Percentiles rank a stretch among this genome's conserved stretches.
Conservation (phyloP, 2,113 vertebrate genomes). For the Prinia subflava region DNA sequence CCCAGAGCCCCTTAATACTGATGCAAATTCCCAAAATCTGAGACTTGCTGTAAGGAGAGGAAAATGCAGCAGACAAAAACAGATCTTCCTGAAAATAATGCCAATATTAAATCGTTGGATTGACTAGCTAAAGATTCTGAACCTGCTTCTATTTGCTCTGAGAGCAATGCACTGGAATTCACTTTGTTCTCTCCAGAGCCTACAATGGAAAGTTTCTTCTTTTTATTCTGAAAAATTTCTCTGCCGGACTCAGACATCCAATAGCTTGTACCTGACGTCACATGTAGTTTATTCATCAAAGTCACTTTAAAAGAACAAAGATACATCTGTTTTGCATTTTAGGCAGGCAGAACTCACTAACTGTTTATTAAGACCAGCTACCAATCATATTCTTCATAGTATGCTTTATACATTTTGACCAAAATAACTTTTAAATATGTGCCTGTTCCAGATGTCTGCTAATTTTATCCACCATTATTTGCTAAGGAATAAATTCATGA, state of each 20-base stretch:
- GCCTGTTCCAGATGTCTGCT: slow-evolving; percentile 79
- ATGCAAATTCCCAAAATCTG: slow-evolving; percentile 35
- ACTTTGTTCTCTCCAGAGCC: slow-evolving; percentile 76
- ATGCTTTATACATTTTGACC: slow-evolving; percentile 75
- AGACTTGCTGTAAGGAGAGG: slow-evolving; percentile 41
- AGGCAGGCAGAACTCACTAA: slow-evolving; percentile 77
- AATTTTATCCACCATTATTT: slow-evolving; percentile 77
- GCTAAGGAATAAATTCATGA: slow-evolving; percentile 63
- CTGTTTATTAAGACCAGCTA: slow-evolving; percentile 86
- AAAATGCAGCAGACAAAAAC: slow-evolving; percentile 46
- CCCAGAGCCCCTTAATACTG: slow-evolving; percentile 4
- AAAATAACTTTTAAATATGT: slow-evolving; percentile 78
- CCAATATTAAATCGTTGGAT: slow-evolving; percentile 57
- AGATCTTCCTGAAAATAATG: slow-evolving; percentile 57
- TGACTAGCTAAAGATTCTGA: slow-evolving; percentile 64
- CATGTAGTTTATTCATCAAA: slow-evolving; percentile 86
- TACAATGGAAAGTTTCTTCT: slow-evolving; percentile 78
- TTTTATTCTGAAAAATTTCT: slow-evolving; percentile 78
- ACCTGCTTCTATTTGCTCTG: slow-evolving; percentile 74
- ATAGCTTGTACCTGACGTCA: slow-evolving; percentile 83
- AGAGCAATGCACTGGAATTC: slow-evolving; percentile 72
- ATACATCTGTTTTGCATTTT: slow-evolving; percentile 85
- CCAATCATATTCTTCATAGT: slow-evolving; percentile 79
- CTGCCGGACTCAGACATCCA: slow-evolving; percentile 76
- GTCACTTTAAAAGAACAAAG: slow-evolving; percentile 85